These are phyloP conservation scores for Aphidius ervi DNA, from an alignment of 1,140 invertebrate species.

Conservation along the genomic window DNA sequence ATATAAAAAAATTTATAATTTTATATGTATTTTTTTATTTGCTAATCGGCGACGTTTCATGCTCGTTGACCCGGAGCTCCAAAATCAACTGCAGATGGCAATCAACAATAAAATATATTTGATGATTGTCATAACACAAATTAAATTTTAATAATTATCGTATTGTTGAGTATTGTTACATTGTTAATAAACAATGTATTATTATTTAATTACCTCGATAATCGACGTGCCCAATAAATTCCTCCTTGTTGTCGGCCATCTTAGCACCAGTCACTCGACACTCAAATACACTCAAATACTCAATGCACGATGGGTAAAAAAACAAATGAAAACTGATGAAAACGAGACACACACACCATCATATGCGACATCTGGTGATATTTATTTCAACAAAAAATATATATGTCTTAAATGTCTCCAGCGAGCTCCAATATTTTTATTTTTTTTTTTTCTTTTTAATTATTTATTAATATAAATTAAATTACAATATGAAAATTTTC, in stretches of 20 bases:
- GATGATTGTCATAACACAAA: neutral
- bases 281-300: no score
- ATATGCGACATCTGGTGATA: constrained; percentile 18
- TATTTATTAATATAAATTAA: neutral
- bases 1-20: constrained; percentile 5
- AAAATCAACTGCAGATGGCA: constrained; percentile 36
- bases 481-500: no score
- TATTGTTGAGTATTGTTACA: constrained; percentile 1
- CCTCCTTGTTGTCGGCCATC: constrained; percentile 61
- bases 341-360: neutral
- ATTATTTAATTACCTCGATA: constrained; percentile 53
- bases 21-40: neutral
- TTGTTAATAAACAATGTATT: constrained; percentile 17
- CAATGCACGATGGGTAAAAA: constrained; percentile 52
- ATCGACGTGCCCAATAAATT: constrained; percentile 55
- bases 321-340: constrained; percentile 34
- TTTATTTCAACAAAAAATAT: neutral
- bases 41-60: constrained; percentile 24
- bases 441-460: neutral
- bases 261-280: constrained; percentile 56
- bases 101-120: constrained; percentile 23
- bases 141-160: neutral
- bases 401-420: neutral
- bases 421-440: no score
- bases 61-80: constrained; percentile 23